Evolutionary conservation across 2,888 invertebrate genomes (phyloP), one percentile per base, ranked within the genome.

Genomic region (Lepas anatifera): DNA sequence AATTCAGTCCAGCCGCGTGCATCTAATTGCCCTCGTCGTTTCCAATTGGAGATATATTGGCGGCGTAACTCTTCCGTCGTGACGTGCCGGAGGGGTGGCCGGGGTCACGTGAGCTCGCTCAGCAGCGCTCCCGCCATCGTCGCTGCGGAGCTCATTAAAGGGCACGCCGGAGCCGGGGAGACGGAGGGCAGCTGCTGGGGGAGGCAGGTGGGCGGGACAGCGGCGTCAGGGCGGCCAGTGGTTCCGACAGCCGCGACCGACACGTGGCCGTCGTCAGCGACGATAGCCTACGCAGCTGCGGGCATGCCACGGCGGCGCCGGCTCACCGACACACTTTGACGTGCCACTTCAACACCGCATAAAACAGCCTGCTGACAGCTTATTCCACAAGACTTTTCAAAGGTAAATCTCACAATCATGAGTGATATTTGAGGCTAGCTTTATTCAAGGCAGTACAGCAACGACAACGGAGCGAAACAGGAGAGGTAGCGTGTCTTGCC

Each of bases 1-100:
- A 58, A 58, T 58, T 58, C 58, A 58, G 58, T 58, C 58, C 35
- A 35, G 35, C 35, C 58, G 58, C 58, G 58, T 58, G 58, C 58
- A 58, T 58, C 58, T 58, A 58, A 58, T 58, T 58, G 58, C 58
- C 58, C 22, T 32, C 22, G 32, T 18, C 58, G 58, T 58, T 58
- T 58, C 58, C 58, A 58, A 58, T 58, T 58, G 32, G 58, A 32
- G 35, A 58, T 58, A 58, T 58, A 58, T 58, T 32, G 58, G 35
- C 11, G 58, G 58, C 22, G 18, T 58, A 58, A 58, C n/a, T 58
- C 29, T 58, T 35, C 58, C 13, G 1, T 18, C 7, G 16, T 58
- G 58, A 58, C 7, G 16, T 58, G 58, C 32, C 58, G 58, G 58
- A 58, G 10, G 22, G 35, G 35, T 22, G 58, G 32, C 6, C 18